Percentiles rank a stretch among this genome's conserved stretches.
Conservation (phyloP, 1,140 invertebrate genomes). For the Bombus affinis region DNA sequence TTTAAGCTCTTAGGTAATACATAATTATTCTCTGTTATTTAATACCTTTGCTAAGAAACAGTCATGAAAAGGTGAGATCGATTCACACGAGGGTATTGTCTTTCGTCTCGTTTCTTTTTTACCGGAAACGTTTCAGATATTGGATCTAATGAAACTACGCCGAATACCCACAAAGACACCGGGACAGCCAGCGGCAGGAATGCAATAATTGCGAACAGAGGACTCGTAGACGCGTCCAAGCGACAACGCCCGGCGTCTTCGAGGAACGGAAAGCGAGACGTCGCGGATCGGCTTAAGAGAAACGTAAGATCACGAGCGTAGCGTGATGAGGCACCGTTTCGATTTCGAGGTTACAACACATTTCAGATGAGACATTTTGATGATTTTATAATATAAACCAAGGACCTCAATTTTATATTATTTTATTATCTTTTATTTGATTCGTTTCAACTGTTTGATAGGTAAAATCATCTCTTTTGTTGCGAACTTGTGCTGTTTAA, state of each 20-base stretch:
- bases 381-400: neutral
- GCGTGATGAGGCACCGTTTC: neutral
- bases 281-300: constrained; percentile 26
- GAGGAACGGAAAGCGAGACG: constrained; percentile 28
- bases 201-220: constrained; percentile 69
- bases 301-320: constrained; percentile 35
- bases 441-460: neutral
- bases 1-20: neutral
- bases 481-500: neutral
- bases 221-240: constrained; percentile 31
- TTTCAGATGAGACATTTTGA: neutral
- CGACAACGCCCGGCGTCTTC: constrained; percentile 40
- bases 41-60: constrained; percentile 2
- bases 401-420: neutral
- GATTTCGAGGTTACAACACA: neutral
- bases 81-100: neutral
- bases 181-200: constrained; percentile 51
- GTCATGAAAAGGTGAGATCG: neutral
- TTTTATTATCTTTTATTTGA: neutral
- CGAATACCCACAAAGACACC: constrained; percentile 31
- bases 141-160: constrained; percentile 57
- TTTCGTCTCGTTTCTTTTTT: neutral
- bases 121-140: constrained; percentile 56
- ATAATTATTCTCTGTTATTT: neutral
- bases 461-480: neutral